Conservation (phyloP, 2,797 vertebrate genomes). For the Xiphophorus birchmanni region DNA sequence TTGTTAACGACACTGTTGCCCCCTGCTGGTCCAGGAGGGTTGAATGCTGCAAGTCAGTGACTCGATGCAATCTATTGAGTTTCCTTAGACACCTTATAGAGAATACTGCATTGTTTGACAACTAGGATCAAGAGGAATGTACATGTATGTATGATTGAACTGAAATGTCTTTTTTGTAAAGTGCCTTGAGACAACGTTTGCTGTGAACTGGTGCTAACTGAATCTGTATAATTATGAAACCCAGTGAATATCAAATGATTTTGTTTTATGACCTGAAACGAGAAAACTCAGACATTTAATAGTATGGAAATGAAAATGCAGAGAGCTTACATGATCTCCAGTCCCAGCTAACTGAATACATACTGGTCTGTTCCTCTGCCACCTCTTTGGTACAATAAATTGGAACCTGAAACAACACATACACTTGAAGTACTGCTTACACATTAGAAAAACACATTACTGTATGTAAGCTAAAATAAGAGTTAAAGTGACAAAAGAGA, state of each 20-base stretch:
- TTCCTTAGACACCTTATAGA: no score
- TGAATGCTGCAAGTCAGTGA: no score
- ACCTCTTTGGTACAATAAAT: constrained; percentile 92
- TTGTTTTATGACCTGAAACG: background rate
- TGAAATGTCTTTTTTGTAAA: no score
- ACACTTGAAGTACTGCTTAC: constrained; percentile 2
- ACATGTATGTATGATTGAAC: no score
- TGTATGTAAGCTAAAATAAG: background rate
- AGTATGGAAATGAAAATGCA: background rate
- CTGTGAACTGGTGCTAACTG: no score
- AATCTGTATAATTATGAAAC: background rate
- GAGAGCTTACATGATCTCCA: constrained; percentile 91
- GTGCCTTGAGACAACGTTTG: no score
- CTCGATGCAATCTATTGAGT: no score
- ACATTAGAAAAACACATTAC: background rate
- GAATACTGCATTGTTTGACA: no score
- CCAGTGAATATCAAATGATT: background rate
- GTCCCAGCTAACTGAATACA: constrained; percentile 97
- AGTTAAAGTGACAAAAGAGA: background rate
- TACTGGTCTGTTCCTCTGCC: constrained; percentile 91
- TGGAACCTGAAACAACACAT: constrained; percentile 86
- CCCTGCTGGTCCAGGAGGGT: no score
- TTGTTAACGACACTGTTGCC: no score
- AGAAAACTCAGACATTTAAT: background rate
- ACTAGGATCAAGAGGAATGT: no score